phyloP scores from a whole-genome alignment of 2,888 invertebrate genomes.

The Scaptomyza tumidula region DNA sequence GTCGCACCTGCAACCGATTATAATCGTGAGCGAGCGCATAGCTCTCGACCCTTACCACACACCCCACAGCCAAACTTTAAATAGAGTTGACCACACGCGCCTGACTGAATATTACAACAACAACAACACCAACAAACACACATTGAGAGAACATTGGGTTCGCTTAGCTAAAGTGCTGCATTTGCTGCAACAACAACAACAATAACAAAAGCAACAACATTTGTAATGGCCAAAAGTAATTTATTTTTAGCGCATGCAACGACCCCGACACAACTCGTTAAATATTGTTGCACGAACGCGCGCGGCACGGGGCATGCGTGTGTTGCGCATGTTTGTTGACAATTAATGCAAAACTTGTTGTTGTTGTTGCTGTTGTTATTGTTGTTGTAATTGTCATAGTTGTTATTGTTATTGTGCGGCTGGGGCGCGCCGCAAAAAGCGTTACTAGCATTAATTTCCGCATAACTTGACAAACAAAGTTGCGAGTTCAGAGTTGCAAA shows the following conservation, averaged over 20 bases:
- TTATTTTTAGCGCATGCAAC: conserved; percentile 73
- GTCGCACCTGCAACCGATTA: conserved; percentile 68
- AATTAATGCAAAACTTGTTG: conserved; percentile 60
- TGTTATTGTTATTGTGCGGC: conserved; percentile 30
- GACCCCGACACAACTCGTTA: conserved; percentile 36
- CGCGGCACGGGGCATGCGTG: conserved; percentile 46
- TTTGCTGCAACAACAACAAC: conserved; percentile 1
- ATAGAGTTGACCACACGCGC: conserved; percentile 54
- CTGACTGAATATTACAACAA: conserved; percentile 2
- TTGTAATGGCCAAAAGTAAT: conserved; percentile 64
- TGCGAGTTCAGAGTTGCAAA: conserved; percentile 8
- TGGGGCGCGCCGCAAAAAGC: conserved; percentile 54
- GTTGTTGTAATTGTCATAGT: conserved; percentile 21
- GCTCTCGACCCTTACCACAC: neutral
- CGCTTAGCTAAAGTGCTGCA: conserved; percentile 52
- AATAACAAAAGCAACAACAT: conserved; percentile 36
- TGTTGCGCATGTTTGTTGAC: conserved; percentile 74
- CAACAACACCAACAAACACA: too few species aligned
- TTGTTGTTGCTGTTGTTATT: conserved; percentile 24
- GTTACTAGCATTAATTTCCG: conserved; percentile 68
- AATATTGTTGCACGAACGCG: conserved; percentile 1
- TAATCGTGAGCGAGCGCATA: conserved; percentile 3
- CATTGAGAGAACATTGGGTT: conserved; percentile 20
- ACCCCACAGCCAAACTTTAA: conserved; percentile 15
- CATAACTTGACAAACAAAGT: conserved; percentile 50